Percentiles rank a stretch among this genome's conserved stretches.
Evolutionary conservation across 2,113 vertebrate genomes (phyloP).

Genomic region (Ictidomys tridecemlineatus): DNA sequence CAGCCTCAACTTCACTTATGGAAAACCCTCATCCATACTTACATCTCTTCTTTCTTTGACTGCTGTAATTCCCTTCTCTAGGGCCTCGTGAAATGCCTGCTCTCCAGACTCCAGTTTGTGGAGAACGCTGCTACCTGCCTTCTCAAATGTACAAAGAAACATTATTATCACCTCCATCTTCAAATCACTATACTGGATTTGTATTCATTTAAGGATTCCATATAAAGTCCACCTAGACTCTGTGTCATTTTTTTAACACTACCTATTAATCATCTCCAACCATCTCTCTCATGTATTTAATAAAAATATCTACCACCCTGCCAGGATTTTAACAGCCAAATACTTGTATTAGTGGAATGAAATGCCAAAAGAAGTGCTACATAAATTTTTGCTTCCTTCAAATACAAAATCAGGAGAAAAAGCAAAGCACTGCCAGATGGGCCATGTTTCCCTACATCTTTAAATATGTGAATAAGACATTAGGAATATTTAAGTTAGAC

Average conservation of each 20-base stretch:
- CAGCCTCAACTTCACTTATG: slow-evolving; percentile 61
- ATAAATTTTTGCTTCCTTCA: slow-evolving; percentile 55
- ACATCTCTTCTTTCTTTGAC: slow-evolving; percentile 76
- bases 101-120: slow-evolving; percentile 77
- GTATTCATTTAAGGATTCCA: slow-evolving; percentile 62
- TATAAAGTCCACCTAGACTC: slow-evolving; percentile 48
- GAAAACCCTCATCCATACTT: slow-evolving; percentile 75
- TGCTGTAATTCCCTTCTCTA: slow-evolving; percentile 78
- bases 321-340: slow-evolving; percentile 52
- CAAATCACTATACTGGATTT: slow-evolving; percentile 58
- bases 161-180: slow-evolving; percentile 75
- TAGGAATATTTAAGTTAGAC: slow-evolving; percentile 22
- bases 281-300: slow-evolving; percentile 19
- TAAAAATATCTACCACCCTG: slow-evolving; percentile 42
- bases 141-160: slow-evolving; percentile 78
- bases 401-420: slow-evolving; percentile 63
- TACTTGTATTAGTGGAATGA: slow-evolving; percentile 28
- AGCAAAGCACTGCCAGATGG: neutral
- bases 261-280: slow-evolving; percentile 34
- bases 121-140: slow-evolving; percentile 77
- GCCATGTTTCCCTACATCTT: neutral
- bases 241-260: slow-evolving; percentile 59
- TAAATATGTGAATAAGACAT: slow-evolving; percentile 16
- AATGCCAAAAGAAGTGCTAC: slow-evolving; percentile 8
- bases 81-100: slow-evolving; percentile 72